Base-by-base conservation (phyloP, 2,888 invertebrate species). In the Mythimna vitellina region DNA sequence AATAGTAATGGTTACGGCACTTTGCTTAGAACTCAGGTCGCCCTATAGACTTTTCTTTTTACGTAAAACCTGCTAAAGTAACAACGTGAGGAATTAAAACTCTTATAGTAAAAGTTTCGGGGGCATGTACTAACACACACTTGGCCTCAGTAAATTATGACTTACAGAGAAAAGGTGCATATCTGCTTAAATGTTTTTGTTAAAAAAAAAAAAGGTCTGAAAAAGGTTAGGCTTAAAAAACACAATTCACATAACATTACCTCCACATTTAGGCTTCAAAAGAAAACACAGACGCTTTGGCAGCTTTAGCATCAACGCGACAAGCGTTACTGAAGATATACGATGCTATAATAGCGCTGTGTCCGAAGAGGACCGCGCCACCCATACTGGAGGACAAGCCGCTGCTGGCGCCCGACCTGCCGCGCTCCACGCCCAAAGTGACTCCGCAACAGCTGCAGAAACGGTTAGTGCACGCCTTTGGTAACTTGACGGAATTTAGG, bases 281-380 rank as follows among this genome's bases (percentile, higher is more conserved):
- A 85, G 90, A 92, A 61, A 98, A 97, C 88, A 96, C 97, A 0
- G 97, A 98, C n/a, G 96, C 97, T 51, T 95, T 97, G 22, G 95
- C 96, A 17, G 96, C 96, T n/a, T 96, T 97, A 83, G 92, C 96
- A 6, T 94, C 96, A 0, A 92, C 97, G 22, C 97, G 97, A 83
- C 96, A 97, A 87, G 96, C 96, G n/a, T 94, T 97, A 1, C 96
- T 96, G 81, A 97, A 97, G 90, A 95, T 97, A 69, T 97, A 97
- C 90, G 97, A 97, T 42, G 96, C 96, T 5, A 96, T 98, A 70
- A 89, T 96, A 62, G 94, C 96, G 2, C 89, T 97, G 2, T 97
- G 97, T 85, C 97, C 98, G 0, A 97, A 96, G 80, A 97, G 97
- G 84, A 93, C 92, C 5, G 85, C 97, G 46, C 97, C 97, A 0